Evolutionary conservation across 2,888 invertebrate species (phyloP), one percentile per base, ranked within the genome.

Genomic region (Pachycephus smyrnensis): DNA sequence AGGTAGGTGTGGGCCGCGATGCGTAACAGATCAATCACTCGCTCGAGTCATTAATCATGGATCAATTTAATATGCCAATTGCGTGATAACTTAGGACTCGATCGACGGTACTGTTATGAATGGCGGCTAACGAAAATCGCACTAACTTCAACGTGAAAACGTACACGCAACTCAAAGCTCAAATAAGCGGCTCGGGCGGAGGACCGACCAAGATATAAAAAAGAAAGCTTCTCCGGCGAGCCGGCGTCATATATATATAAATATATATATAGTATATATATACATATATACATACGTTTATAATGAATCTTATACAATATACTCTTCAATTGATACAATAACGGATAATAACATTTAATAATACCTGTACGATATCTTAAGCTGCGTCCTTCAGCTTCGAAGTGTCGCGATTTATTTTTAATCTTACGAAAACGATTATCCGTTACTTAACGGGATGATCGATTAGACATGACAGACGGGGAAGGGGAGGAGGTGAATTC

Each of bases 121-220:
- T 71, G 74, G 77, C 75, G 77, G 75, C 77, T 74, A 40, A 77
- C 31, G 69, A 40, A 33, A 36, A 77, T 77, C 78, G 71, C 78
- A 78, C 71, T 78, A 69, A 73, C 75, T 76, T 75, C 40, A 73
- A 73, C n/a, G 75, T 75, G 55, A 76, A 73, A 77, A 75, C 85
- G 86, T 89, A 90, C 86, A 88, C 89, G 90, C 88, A 86, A 90
- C 88, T 91, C 88, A 88, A 91, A 90, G 90, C 90, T 90, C 90
- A 91, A 90, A 90, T 88, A 87, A 40, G 88, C 90, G 89, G 91
- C 91, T 91, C 91, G 91, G 89, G 86, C 91, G 91, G 91, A 91
- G 91, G 91, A 91, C 91, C 91, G 88, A 89, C 82, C 82, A 85
- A 82, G 32, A 74, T 82, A 69, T 83, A 86, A 76, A 77, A 73